phyloP scores from a whole-genome alignment of 2,888 invertebrate genomes.

The Lepidochrysops patricia region DNA sequence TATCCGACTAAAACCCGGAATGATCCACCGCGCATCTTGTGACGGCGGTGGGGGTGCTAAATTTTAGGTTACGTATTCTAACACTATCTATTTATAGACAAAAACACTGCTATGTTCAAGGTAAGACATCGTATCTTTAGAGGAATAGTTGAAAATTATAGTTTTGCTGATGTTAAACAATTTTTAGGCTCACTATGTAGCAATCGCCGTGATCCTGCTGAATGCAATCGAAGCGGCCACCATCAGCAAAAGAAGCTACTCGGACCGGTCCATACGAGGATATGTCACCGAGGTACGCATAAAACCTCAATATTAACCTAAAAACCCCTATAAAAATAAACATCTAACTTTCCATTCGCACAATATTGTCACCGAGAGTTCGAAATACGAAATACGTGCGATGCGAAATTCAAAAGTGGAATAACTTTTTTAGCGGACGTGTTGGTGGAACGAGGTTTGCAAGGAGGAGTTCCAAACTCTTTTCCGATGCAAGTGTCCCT shows the following conservation, averaged over 20 bases:
- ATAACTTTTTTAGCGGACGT: conserved; percentile 78
- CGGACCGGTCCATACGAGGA: conserved; percentile 86
- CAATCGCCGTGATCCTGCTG: conserved; percentile 48
- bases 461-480: conserved; percentile 92
- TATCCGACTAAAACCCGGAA: neutral
- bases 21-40: conserved; percentile 17
- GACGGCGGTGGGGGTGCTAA: neutral
- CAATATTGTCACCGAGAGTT: neutral
- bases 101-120: conserved; percentile 61
- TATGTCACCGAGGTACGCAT: conserved; percentile 85
- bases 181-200: conserved; percentile 20
- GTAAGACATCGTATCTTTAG: conserved; percentile 32
- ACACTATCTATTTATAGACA: conserved; percentile 37
- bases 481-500: conserved; percentile 91
- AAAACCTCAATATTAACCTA: conserved; percentile 5
- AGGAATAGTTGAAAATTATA: conserved; percentile 21
- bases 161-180: conserved; percentile 18
- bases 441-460: conserved; percentile 96
- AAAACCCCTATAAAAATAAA: conserved; percentile 6
- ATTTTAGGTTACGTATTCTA: conserved; percentile 7
- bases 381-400: neutral
- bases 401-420: neutral
- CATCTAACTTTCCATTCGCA: neutral
- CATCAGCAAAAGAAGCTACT: conserved; percentile 80
- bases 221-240: conserved; percentile 48